Evolutionary conservation across 1,140 invertebrate genomes (phyloP), one percentile per base, ranked within the genome.

Genomic region (Caenorhabditis latens): DNA sequence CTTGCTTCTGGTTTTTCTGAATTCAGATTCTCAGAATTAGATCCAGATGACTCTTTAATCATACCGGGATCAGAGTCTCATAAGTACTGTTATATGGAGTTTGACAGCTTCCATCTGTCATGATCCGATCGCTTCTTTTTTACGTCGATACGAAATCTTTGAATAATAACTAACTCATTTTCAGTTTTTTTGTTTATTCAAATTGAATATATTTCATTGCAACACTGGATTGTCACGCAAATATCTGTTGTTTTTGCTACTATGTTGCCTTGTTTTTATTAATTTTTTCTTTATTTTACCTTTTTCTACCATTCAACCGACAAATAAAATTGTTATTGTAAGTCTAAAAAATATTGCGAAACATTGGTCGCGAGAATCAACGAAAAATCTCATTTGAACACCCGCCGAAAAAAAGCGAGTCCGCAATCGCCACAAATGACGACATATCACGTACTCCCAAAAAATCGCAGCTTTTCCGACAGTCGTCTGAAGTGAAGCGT

Each of bases 21-120:
- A 79, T n/a, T 43, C 32, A 67, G n/a, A 67, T 53, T 9, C 50
- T 16, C 50, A 53, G 16, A 53, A 53, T 53, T 16, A 2, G 11
- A 11, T 53, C 11, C 50, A 53, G 9, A 50, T 16, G 50, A 4
- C 1, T 53, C 13, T 21, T 21, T 0, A 58, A 58, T 19, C 71
- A 24, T 14, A 79, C 71, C 19, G 40, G 46, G 9, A 24, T 79
- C 21, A 79, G 71, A 11, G 71, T 14, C 71, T 79, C 71, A 24
- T 79, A 79, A 24, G 53, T 79, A 53, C 71, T 79, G 21, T 79
- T 79, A 79, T 79, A 79, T 19, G 71, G 71, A 32, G 71, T 79
- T 32, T 50, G 50, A 11, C 46, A 79, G 9, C 21, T 79, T 24
- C 46, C 71, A 53, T 79, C 71, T 8, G 43, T 14, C 71, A 79